These are phyloP conservation scores for Sesia apiformis DNA, from an alignment of 2,888 invertebrate species.

Conservation along the genomic window DNA sequence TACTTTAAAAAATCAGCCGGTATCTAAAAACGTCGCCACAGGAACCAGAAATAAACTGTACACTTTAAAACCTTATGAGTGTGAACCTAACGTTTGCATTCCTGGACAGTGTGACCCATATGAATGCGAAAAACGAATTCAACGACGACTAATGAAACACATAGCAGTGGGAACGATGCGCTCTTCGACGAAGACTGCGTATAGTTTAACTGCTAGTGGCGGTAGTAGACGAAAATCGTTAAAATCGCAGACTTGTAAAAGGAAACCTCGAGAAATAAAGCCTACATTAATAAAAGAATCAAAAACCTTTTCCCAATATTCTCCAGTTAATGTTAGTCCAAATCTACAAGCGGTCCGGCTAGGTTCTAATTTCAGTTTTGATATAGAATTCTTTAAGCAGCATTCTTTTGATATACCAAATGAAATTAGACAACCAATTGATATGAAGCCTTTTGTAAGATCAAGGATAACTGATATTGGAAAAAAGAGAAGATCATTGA, in stretches of 20 bases:
- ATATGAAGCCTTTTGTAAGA: too few species aligned
- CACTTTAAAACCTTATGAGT: slow-evolving; percentile 17
- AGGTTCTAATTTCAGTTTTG: slow-evolving; percentile 21
- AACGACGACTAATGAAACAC: slow-evolving; percentile 7
- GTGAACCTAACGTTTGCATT: slow-evolving; percentile 24
- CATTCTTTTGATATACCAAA: background rate
- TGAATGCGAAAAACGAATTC: slow-evolving; percentile 16
- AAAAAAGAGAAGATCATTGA: slow-evolving; percentile 1
- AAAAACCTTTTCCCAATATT: background rate
- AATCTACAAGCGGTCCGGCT: slow-evolving; percentile 16
- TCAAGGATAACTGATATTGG: background rate
- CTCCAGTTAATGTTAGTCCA: background rate
- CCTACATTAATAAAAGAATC: background rate
- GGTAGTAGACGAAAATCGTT: background rate
- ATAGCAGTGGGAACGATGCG: background rate
- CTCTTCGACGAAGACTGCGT: slow-evolving; percentile 5
- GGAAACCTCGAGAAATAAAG: background rate
- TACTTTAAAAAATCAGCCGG: slow-evolving; percentile 18
- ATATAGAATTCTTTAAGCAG: slow-evolving; percentile 27
- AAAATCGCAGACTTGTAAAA: background rate
- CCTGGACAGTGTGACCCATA: slow-evolving; percentile 24
- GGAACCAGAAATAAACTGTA: slow-evolving; percentile 1
- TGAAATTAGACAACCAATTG: background rate
- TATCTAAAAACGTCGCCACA: background rate
- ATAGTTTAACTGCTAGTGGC: slow-evolving; percentile 6